Evolutionary conservation across 2,113 vertebrate genomes (phyloP).

Genomic region (Hemibagrus wyckioides): DNA sequence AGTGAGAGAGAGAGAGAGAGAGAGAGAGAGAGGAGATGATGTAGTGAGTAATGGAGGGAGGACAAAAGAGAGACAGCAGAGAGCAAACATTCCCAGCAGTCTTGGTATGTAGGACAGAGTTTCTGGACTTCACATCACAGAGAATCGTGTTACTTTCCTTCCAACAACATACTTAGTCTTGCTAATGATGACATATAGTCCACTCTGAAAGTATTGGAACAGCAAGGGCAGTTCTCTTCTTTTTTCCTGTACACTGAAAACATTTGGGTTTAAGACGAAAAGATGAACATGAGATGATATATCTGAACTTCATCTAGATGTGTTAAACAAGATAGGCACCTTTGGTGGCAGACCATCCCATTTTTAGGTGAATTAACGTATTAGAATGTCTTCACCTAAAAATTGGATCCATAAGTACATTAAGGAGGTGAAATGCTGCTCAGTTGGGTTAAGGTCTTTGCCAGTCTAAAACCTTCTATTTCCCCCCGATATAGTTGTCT

Average conservation of each 20-base stretch:
- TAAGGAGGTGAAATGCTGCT: neutral
- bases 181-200: neutral
- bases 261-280: neutral
- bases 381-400: no score
- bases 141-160: conserved; percentile 18
- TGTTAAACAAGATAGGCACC: no score
- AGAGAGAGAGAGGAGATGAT: neutral
- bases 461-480: neutral
- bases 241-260: neutral
- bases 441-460: neutral
- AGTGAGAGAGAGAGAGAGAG: neutral
- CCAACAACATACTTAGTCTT: conserved; percentile 26
- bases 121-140: conserved; percentile 35
- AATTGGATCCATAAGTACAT: no score
- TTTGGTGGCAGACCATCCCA: neutral
- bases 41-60: neutral
- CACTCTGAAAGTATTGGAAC: neutral
- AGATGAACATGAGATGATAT: neutral
- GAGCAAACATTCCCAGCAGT: conserved; percentile 48
- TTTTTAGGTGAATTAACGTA: neutral
- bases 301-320: neutral
- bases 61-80: conserved; percentile 11
- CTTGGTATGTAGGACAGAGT: conserved; percentile 26
- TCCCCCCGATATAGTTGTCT: neutral
- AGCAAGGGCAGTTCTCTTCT: no score